Evolutionary conservation across 2,888 invertebrate genomes (phyloP).

Genomic region (Apamea sordens): DNA sequence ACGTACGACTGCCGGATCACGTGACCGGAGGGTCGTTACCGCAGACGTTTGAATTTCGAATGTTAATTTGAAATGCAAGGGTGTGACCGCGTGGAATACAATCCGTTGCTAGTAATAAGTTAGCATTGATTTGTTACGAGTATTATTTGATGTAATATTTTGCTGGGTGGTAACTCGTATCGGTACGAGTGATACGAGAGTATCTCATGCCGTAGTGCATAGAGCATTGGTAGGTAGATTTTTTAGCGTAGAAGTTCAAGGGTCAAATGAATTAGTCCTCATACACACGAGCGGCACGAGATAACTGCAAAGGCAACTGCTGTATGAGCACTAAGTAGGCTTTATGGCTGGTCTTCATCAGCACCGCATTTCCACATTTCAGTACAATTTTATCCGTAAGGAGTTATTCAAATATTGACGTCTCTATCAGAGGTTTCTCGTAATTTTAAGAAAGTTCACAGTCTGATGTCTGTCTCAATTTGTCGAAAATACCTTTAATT

Average conservation of each 20-base stretch:
- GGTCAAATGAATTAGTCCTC: background rate
- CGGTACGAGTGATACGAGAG: background rate
- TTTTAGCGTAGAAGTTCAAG: background rate
- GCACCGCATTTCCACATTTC: background rate
- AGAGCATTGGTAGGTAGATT: background rate
- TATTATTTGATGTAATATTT: slow-evolving; percentile 26
- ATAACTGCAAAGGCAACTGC: background rate
- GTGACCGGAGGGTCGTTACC: slow-evolving; percentile 77
- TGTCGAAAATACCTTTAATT: too few relatives aligned
- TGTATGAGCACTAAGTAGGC: too few relatives aligned
- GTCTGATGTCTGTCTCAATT: too few relatives aligned
- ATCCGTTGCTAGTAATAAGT: slow-evolving; percentile 63
- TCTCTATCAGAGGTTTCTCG: background rate
- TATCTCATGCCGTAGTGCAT: background rate
- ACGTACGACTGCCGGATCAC: slow-evolving; percentile 66
- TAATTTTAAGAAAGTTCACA: too few relatives aligned
- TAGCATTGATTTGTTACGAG: slow-evolving; percentile 50
- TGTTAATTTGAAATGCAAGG: slow-evolving; percentile 83
- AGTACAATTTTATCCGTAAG: background rate
- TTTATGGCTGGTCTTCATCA: background rate
- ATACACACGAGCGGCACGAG: too few relatives aligned
- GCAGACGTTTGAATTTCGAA: slow-evolving; percentile 81
- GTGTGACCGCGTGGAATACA: slow-evolving; percentile 78
- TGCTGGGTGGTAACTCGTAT: background rate
- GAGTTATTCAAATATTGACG: background rate